Percentiles rank a stretch among this genome's conserved stretches.
phyloP scores from a whole-genome alignment of 2,888 invertebrate species.

The Oligia latruncula region DNA sequence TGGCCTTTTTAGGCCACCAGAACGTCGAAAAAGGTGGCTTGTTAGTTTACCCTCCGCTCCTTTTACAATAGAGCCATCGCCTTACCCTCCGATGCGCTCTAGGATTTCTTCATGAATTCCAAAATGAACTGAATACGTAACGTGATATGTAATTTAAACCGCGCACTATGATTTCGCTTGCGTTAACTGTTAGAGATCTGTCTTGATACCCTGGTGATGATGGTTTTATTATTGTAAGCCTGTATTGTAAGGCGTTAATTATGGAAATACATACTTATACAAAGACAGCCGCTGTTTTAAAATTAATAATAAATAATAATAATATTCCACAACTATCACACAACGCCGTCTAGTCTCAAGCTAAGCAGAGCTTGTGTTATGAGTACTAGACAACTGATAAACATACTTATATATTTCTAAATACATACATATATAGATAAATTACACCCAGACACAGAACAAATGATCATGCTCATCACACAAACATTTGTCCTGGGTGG shows the following conservation, averaged over 20 bases:
- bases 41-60: background rate
- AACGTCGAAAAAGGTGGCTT: background rate
- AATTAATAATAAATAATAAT: too few species aligned
- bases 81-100: constrained; percentile 34
- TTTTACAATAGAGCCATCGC: background rate
- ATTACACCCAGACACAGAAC: too few species aligned
- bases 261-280: constrained; percentile 2
- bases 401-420: too few species aligned
- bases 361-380: too few species aligned
- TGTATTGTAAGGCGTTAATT: constrained; percentile 11
- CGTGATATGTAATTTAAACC: constrained; percentile 37
- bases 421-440: too few species aligned
- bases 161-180: constrained; percentile 45
- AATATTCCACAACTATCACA: too few species aligned
- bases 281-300: background rate
- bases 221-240: constrained; percentile 43
- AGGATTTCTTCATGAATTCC: constrained; percentile 43
- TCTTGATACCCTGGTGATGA: constrained; percentile 48
- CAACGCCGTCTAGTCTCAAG: too few species aligned
- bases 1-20: background rate
- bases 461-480: too few species aligned
- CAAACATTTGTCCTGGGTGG: too few species aligned
- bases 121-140: constrained; percentile 45
- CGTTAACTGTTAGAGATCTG: constrained; percentile 45
- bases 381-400: too few species aligned